These are phyloP conservation scores for Oscheius sp. DNA, from an alignment of 2,888 invertebrate genomes.

Conservation along the genomic window DNA sequence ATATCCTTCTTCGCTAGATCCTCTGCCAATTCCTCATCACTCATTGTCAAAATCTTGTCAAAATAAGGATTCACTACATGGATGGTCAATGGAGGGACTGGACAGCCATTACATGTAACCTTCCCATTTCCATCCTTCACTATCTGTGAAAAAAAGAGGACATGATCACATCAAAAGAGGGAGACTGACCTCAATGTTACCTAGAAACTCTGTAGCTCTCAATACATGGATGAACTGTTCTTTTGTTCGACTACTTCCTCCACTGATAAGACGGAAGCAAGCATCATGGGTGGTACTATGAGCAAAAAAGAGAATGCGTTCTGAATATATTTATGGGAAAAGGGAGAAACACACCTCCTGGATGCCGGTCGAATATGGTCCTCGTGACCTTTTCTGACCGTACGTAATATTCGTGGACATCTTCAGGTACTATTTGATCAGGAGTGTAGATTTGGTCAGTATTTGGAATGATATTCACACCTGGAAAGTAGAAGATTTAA, in stretches of 20 bases:
- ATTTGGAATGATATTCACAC: too few species aligned
- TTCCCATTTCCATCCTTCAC: not conserved
- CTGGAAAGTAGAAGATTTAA: too few species aligned
- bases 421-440: too few species aligned
- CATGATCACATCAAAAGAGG: not conserved
- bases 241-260: not conserved
- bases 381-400: constrained; percentile 3
- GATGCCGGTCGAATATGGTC: constrained; percentile 6
- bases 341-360: not conserved
- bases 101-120: not conserved
- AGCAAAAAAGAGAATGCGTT: not conserved
- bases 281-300: constrained; percentile 21
- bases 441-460: too few species aligned
- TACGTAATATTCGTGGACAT: not conserved
- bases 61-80: not conserved
- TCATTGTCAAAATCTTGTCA: not conserved
- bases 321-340: not conserved
- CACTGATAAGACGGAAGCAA: constrained; percentile 11
- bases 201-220: not conserved
- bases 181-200: constrained; percentile 22
- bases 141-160: not conserved
- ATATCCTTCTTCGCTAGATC: constrained; percentile 6
- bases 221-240: constrained; percentile 6
- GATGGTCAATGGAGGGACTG: constrained; percentile 3
- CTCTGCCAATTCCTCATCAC: not conserved